Base-by-base conservation (phyloP, 2,888 invertebrate species). In the Caenorhabditis becei region DNA sequence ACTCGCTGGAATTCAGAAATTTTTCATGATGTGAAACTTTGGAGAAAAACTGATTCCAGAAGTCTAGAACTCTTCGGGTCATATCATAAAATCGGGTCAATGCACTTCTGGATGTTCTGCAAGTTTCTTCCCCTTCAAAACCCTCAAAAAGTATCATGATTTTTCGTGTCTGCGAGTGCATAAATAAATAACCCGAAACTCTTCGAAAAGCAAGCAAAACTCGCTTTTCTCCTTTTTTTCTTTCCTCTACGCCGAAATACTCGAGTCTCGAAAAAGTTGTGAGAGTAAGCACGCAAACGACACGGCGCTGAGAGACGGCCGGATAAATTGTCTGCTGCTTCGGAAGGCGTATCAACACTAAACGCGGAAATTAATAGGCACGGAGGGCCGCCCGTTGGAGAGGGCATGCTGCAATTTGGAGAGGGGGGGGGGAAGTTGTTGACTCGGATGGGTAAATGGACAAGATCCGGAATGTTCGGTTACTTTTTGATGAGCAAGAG, bases 291-390 rank as follows among this genome's bases (percentile, higher is more conserved):
- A 14, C 7, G 41, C 16, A 41, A 41, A 41, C 41, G 41, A 41
- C 41, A 16, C 10, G 14, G 41, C 10, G 35, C 7, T 10, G 16
- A 14, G 10, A 14, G 41, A 47, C 32, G 11, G 5, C 1, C 53
- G 7, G 5, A 41, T 37, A 63, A 65, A 72, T 59, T 10, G 32
- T 7, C 26, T 3, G 2, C 53, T 8, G 14, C 70, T 61, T n/a
- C n/a, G n/a, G n/a, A n/a, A n/a, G n/a, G n/a, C 70, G 72, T 63
- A 63, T 72, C 62, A 72, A 62, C 63, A 47, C 56, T 37, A 63
- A 65, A 72, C 74, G 49, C 74, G 74, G 74, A 74, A 74, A 74
- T 74, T 74, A 74, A 74, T 66, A 65, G 74, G 59, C 59, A 53
- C 32, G 54, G 51, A 65, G 51, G 26, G 49, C 32, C 14, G 32